phyloP scores from a whole-genome alignment of 2,888 invertebrate species.

The Gastracanthus pulcherrimus region DNA sequence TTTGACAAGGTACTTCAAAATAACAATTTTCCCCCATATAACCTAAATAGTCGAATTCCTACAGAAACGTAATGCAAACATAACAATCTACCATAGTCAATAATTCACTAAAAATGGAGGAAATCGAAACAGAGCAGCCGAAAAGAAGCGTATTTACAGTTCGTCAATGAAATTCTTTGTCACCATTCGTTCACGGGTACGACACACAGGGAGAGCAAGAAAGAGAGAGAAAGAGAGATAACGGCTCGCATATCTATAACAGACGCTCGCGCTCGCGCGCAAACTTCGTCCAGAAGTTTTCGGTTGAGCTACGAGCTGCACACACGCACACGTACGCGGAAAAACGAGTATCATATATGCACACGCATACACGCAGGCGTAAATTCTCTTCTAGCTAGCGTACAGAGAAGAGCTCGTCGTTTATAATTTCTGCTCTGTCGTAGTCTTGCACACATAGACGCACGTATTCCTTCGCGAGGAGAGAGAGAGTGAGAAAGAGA shows the following conservation, averaged over 20 bases:
- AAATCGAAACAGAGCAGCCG: neutral
- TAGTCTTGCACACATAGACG: too few relatives aligned
- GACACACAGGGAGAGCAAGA: neutral
- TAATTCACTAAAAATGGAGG: too few relatives aligned
- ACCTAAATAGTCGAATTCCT: too few relatives aligned
- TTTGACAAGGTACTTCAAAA: too few relatives aligned
- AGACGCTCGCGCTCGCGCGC: neutral
- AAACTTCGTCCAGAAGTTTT: neutral
- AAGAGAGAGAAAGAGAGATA: neutral
- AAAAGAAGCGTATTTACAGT: neutral
- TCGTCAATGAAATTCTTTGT: constrained; percentile 34
- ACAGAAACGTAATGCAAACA: too few relatives aligned
- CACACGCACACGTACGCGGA: neutral
- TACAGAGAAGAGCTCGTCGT: neutral
- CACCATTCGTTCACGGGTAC: neutral
- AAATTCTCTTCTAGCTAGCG: too few relatives aligned
- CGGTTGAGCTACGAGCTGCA: neutral
- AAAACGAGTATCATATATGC: neutral
- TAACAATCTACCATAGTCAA: too few relatives aligned
- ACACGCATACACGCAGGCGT: neutral
- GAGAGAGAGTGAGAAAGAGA: neutral
- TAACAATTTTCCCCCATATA: too few relatives aligned
- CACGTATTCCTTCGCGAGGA: neutral
- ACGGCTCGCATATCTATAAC: neutral
- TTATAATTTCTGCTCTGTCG: constrained; percentile 5